Evolutionary conservation across 2,888 invertebrate genomes (phyloP), one percentile per base, ranked within the genome.

Genomic region (Xanthorhoe spadicearia): DNA sequence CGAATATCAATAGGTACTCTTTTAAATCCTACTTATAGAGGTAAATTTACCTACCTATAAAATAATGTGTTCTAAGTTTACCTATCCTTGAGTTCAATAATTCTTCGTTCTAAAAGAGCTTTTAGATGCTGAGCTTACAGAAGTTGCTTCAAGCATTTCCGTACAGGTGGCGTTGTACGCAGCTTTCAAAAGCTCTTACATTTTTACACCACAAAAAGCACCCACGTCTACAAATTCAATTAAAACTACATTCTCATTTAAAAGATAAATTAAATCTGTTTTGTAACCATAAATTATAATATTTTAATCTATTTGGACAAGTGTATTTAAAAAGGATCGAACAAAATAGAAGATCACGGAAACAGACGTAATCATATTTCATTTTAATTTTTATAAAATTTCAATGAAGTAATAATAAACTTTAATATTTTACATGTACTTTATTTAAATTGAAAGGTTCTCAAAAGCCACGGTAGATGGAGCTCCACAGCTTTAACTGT

Each of bases 111-210:
- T 23, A 6, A 8, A 23, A 5, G 49, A 68, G 61, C 64, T 66
- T 69, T 50, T 9, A 9, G 55, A 59, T 57, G 10, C 38, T 13
- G 19, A 64, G 50, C 28, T 49, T 63, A 35, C 0, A 46, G 49
- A 13, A 43, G 13, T 43, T 43, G 57, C 53, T 73, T 70, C 66
- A 49, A 38, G 18, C 53, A 57, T 58, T 61, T 65, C 43, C 18
- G 13, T 38, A 52, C 52, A 73, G 73, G 35, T 73, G 73, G 74
- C 71, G 71, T 55, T 66, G 9, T 56, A 19, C 5, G 13, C n/a
- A 57, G 56, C 57, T 61, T 56, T 56, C 15, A 35, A 55, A 59
- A 60, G 51, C 51, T 50, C 18, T 32, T 17, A 6, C 9, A 53
- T 17, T 3, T 17, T 5, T 15, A 15, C 48, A 2, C 15, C 46